Evolutionary conservation across 2,888 invertebrate genomes (phyloP).

Genomic region (Ceraclea dissimilis): DNA sequence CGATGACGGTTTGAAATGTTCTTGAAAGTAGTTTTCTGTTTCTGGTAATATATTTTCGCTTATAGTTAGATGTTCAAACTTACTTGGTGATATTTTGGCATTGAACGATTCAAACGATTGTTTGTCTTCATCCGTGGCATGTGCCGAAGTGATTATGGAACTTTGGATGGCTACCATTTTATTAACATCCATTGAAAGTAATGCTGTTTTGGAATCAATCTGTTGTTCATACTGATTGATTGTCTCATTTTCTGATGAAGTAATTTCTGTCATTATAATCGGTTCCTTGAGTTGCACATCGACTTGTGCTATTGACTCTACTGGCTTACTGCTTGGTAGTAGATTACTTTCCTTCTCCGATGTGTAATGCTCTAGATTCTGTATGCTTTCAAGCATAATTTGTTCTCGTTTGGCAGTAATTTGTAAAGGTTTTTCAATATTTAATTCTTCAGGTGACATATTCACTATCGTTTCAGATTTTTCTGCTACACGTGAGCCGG

Average conservation of each 20-base stretch:
- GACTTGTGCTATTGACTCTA: slow-evolving; percentile 29
- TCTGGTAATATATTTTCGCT: slow-evolving; percentile 27
- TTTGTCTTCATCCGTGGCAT: slow-evolving; percentile 15
- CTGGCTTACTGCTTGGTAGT: slow-evolving; percentile 20
- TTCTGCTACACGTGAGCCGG: slow-evolving; percentile 18
- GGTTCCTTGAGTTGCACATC: slow-evolving; percentile 33
- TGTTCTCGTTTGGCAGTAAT: slow-evolving; percentile 39
- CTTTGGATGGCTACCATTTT: slow-evolving; percentile 30
- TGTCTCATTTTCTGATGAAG: slow-evolving; percentile 33
- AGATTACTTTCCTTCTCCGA: slow-evolving; percentile 40
- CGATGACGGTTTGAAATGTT: slow-evolving; percentile 14
- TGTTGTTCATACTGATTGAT: slow-evolving; percentile 6
- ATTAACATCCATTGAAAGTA: slow-evolving; percentile 29
- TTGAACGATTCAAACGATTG: slow-evolving; percentile 4
- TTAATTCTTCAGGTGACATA: slow-evolving; percentile 18
- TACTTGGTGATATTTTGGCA: slow-evolving; percentile 14
- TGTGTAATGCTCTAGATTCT: slow-evolving; percentile 44
- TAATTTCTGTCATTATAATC: slow-evolving; percentile 35
- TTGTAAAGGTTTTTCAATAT: slow-evolving; percentile 29
- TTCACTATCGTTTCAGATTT: slow-evolving; percentile 17
- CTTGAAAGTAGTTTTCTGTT: slow-evolving; percentile 30
- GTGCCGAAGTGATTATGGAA: slow-evolving; percentile 31
- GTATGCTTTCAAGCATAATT: slow-evolving; percentile 46
- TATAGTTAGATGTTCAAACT: slow-evolving; percentile 14
- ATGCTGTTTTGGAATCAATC: slow-evolving; percentile 24